phyloP scores from a whole-genome alignment of 2,797 vertebrate genomes.

The Enteromius argenteus region DNA sequence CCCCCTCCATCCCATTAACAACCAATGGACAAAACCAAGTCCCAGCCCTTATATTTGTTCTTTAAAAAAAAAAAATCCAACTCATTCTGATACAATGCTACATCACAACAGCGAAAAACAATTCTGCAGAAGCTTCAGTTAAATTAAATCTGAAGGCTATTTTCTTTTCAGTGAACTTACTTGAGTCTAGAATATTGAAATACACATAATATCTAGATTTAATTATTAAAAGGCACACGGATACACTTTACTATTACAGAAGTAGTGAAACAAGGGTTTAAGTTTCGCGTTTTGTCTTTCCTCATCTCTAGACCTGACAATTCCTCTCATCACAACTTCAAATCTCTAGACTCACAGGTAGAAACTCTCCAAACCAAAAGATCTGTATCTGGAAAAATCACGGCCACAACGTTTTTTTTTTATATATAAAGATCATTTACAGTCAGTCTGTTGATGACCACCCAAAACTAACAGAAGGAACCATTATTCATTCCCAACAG shows the following conservation, averaged over 20 bases:
- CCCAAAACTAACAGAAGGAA: slow-evolving; percentile 78
- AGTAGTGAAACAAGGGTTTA: slow-evolving; percentile 1
- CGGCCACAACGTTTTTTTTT: not conserved
- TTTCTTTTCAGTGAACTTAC: not conserved
- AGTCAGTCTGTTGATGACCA: slow-evolving; percentile 73
- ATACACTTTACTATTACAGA: not conserved
- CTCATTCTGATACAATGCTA: not conserved
- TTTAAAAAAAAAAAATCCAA: no score
- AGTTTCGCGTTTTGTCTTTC: not conserved
- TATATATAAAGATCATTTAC: slow-evolving; percentile 59
- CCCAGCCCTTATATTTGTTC: not conserved
- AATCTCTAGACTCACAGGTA: slow-evolving; percentile 40
- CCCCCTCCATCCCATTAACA: not conserved
- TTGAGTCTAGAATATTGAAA: not conserved
- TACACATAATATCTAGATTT: not conserved
- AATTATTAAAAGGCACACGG: not conserved
- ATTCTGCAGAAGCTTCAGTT: not conserved
- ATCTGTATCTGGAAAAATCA: slow-evolving; percentile 59
- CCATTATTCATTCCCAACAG: slow-evolving; percentile 73
- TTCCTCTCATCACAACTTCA: slow-evolving; percentile 13
- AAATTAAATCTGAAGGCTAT: not conserved
- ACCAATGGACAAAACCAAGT: not conserved
- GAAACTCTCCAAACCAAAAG: slow-evolving; percentile 48
- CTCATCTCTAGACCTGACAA: slow-evolving; percentile 22
- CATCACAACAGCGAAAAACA: not conserved